Evolutionary conservation across 1,140 invertebrate species (phyloP).

Genomic region (Drosophila navojoa): DNA sequence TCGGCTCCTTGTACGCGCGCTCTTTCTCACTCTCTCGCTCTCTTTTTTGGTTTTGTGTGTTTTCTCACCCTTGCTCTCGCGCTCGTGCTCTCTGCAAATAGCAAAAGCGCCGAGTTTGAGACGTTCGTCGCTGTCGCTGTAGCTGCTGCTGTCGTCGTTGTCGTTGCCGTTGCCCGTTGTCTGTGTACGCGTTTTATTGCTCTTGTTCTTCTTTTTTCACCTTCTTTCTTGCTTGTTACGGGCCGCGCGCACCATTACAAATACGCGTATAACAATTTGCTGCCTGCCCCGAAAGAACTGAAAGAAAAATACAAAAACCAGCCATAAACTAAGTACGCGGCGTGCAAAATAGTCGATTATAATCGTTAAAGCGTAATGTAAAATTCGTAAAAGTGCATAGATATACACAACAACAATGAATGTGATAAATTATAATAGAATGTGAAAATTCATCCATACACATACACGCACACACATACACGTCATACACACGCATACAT

Average conservation of each 20-base stretch:
- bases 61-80: conserved; percentile 30
- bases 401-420: conserved; percentile 54
- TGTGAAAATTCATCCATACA: conserved; percentile 70
- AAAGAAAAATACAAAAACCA: conserved; percentile 50
- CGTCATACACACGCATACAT: conserved; percentile 22
- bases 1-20: conserved; percentile 34
- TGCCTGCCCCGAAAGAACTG: conserved; percentile 46
- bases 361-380: conserved; percentile 35
- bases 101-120: conserved; percentile 45
- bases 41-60: conserved; percentile 34
- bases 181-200: conserved; percentile 53
- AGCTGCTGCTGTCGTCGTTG: conserved; percentile 26
- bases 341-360: conserved; percentile 55
- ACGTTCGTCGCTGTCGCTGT: conserved; percentile 50
- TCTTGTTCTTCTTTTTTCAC: conserved; percentile 71
- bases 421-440: conserved; percentile 79
- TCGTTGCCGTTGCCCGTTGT: conserved; percentile 40
- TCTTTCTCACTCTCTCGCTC: conserved; percentile 29
- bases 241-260: conserved; percentile 67
- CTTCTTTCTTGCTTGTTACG: conserved; percentile 72
- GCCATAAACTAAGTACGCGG: conserved; percentile 59
- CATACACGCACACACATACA: conserved; percentile 14
- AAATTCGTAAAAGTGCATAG: conserved; percentile 34
- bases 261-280: conserved; percentile 74
- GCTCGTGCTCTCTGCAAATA: conserved; percentile 43